Conservation (phyloP, 2,888 invertebrate genomes). For the Entomobrya proxima region DNA sequence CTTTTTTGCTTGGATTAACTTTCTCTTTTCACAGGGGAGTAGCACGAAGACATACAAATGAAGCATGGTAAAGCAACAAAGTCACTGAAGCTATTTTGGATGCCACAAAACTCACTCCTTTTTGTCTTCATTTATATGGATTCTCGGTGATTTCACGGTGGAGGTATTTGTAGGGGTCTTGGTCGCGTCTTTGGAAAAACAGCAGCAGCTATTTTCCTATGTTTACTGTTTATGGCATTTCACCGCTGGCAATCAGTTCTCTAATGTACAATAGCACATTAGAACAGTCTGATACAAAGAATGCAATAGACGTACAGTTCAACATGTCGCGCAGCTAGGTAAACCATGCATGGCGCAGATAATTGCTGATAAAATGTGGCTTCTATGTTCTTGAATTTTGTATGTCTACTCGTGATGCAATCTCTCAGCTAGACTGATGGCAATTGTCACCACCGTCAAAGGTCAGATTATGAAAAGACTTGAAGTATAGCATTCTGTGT, state of each 20-base stretch:
- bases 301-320: background rate
- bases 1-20: background rate
- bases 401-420: background rate
- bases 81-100: background rate
- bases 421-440: background rate
- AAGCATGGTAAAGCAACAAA: background rate
- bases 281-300: background rate
- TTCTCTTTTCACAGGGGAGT: background rate
- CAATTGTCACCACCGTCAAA: background rate
- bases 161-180: background rate
- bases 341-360: background rate
- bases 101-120: too few species aligned
- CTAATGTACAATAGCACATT: conserved; percentile 2
- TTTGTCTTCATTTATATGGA: background rate
- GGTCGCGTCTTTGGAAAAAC: background rate
- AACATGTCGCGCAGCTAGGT: conserved; percentile 5
- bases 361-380: background rate
- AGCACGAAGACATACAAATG: background rate
- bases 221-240: too few species aligned
- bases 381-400: background rate
- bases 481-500: background rate
- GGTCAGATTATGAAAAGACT: background rate
- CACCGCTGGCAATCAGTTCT: conserved; percentile 6
- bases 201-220: background rate
- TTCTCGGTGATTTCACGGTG: background rate